Evolutionary conservation across 2,888 invertebrate genomes (phyloP), one percentile per base, ranked within the genome.

Genomic region (Copidosoma aretas): DNA sequence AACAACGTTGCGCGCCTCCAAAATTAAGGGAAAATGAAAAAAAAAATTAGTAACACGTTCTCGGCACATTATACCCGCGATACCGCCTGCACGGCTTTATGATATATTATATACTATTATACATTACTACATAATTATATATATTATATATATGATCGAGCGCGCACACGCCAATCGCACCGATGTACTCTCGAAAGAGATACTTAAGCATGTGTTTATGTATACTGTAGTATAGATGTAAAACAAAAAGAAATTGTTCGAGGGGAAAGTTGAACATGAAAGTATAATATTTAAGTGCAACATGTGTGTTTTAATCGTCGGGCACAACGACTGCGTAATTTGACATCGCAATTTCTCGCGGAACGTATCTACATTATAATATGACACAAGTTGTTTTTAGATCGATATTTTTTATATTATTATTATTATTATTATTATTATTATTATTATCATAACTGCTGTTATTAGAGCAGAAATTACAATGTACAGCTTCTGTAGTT

Each of bases 141-240:
- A 53, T 53, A n/a, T 19, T 52, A 52, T 41, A 58, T 63, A 62
- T 60, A 53, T 52, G 52, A 10, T 53, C 46, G 53, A 63, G 66
- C 63, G 60, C 60, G 66, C 63, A 66, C 66, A 70, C 51, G 60
- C 43, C 60, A 46, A 54, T 32, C 67, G 60, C 70, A 70, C 62
- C 54, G 51, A 53, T 58, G 57, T 61, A 32, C 32, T 32, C 32
- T 32, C 32, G 8, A 32, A 8, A 17, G 54, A 62, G 49, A 60
- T 69, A 59, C 59, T 58, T 69, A 66, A 65, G 22, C 54, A 58
- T 62, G 58, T 32, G 8, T 32, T 32, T 32, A 32, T 32, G 32
- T 32, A 32, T 32, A 32, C 32, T 32, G 8, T 32, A 32, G 32
- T 32, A 32, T 32, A 8, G 32, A 32, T 3, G 32, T 5, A 8